Evolutionary conservation across 2,888 invertebrate genomes (phyloP).

Genomic region (Tachystola acroxantha): DNA sequence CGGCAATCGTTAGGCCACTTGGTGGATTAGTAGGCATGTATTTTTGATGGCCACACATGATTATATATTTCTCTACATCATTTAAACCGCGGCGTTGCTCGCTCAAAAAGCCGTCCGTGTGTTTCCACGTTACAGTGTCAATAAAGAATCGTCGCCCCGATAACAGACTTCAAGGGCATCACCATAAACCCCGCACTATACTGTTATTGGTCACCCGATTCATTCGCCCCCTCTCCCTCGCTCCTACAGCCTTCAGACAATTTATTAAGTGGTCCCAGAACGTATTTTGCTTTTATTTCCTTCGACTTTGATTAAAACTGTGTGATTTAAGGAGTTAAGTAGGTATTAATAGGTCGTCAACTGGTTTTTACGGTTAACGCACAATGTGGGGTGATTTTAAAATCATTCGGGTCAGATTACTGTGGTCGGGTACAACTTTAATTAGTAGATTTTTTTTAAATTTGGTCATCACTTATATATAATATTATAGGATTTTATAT

Average conservation of each 20-base stretch:
- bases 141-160: slow-evolving; percentile 64
- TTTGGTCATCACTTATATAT: too few relatives aligned
- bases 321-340: slow-evolving; percentile 34
- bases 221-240: slow-evolving; percentile 52
- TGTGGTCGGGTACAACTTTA: too few relatives aligned
- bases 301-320: slow-evolving; percentile 39
- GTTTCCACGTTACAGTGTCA: slow-evolving; percentile 56
- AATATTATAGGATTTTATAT: too few relatives aligned
- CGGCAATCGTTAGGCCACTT: too few relatives aligned
- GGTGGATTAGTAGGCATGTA: too few relatives aligned
- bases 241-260: slow-evolving; percentile 44
- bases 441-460: too few relatives aligned
- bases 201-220: slow-evolving; percentile 68
- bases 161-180: slow-evolving; percentile 62
- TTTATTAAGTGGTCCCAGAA: slow-evolving; percentile 58
- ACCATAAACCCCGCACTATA: slow-evolving; percentile 68
- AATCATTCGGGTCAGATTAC: too few relatives aligned
- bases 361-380: slow-evolving; percentile 16
- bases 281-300: slow-evolving; percentile 32
- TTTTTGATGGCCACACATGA: too few relatives aligned
- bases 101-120: slow-evolving; percentile 28
- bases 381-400: too few relatives aligned
- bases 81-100: not conserved
- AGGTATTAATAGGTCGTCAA: slow-evolving; percentile 48
- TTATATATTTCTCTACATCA: too few relatives aligned